Evolutionary conservation across 2,797 vertebrate species (phyloP), one percentile per base, ranked within the genome.

Genomic region (Kryptolebias ocellatus): DNA sequence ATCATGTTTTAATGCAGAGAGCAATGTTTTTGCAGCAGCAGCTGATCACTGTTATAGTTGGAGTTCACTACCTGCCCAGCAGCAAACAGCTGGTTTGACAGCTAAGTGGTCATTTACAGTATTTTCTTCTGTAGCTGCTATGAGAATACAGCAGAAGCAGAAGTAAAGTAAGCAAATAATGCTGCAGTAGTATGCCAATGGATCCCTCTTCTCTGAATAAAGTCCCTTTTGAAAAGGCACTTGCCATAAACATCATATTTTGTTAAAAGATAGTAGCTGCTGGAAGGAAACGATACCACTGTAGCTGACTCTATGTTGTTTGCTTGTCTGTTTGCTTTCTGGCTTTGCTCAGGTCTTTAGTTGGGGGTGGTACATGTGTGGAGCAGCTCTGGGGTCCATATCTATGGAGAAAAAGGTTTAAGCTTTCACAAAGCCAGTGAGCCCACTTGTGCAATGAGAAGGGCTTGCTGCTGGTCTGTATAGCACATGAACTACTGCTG

Each of bases 391-490:
- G 53, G 56, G 49, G 66, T 52, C 70, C 11, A 39, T 51, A 29
- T 49, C 50, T 56, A 5, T 56, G 55, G 57, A 16, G 37, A 61
- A 49, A 49, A 49, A 39, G 69, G 63, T 61, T 63, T 65, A 53
- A 53, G 66, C 27, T 44, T 79, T 58, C 59, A 68, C 45, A 77
- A 68, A 74, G 24, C 55, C 69, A 58, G 37, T 46, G 34, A 79
- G 63, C 53, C 75, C 58, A 53, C 58, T 28, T 61, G 73, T 76
- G 70, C 60, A 70, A 60, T 64, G 52, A 74, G 59, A 28, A 55
- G 46, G 42, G 45, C 51, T 49, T n/a, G 20, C 59, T n/a, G 47
- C 51, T 54, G 46, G 55, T 66, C 65, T 78, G 49, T 39, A 44
- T 24, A 63, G 46, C 29, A 71, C 55, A 67, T 46, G 57, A 56